These are phyloP conservation scores for Aphelenchoides avenae DNA, from an alignment of 1,140 invertebrate genomes.

Conservation along the genomic window DNA sequence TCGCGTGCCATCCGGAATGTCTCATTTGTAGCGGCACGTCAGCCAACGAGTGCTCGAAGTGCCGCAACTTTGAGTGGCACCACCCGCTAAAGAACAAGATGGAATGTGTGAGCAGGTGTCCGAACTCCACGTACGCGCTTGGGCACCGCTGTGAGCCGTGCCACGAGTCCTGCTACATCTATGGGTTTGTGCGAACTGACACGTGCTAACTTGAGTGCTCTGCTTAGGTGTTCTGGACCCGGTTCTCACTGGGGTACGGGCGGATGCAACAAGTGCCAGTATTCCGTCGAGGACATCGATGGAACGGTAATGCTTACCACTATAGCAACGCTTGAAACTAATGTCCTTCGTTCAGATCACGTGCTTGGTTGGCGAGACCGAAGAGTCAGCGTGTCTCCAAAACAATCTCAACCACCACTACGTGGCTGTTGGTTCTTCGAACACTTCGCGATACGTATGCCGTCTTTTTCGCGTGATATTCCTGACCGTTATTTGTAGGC, in stretches of 20 bases:
- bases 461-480: no score
- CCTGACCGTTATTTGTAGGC: conserved; percentile 26
- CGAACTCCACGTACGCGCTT: conserved; percentile 23
- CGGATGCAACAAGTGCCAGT: conserved; percentile 37
- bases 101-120: conserved; percentile 31
- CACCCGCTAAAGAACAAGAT: conserved; percentile 1
- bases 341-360: conserved; percentile 24
- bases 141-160: conserved; percentile 28
- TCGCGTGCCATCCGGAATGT: conserved; percentile 28
- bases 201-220: background rate
- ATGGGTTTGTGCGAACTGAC: conserved; percentile 8
- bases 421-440: conserved; percentile 8
- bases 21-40: conserved; percentile 18
- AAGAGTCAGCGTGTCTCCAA: conserved; percentile 19
- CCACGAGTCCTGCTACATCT: conserved; percentile 22
- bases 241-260: conserved; percentile 15
- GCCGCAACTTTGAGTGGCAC: conserved; percentile 18
- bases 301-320: conserved; percentile 1
- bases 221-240: conserved; percentile 32
- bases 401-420: conserved; percentile 29
- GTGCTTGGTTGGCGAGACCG: conserved; percentile 26
- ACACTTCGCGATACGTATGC: no score
- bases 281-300: conserved; percentile 23
- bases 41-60: conserved; percentile 28
- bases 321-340: background rate